Evolutionary conservation across 2,888 invertebrate species (phyloP).

Genomic region (Hesperia comma): DNA sequence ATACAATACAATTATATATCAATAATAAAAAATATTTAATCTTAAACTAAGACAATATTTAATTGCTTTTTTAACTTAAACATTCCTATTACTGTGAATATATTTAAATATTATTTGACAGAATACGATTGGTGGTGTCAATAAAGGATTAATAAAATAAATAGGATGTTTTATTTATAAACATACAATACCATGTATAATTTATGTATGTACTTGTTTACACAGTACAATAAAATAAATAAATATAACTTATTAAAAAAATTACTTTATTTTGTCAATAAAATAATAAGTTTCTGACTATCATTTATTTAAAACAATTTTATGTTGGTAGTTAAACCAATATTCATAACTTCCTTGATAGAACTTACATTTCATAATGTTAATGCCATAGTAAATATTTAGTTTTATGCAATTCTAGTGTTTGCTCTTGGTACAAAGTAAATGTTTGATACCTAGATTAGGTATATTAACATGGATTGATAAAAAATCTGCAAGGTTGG

Average conservation of each 20-base stretch:
- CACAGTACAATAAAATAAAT: too few relatives aligned
- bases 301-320: too few relatives aligned
- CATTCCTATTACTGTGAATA: constrained; percentile 31
- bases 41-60: neutral
- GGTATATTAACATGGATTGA: neutral
- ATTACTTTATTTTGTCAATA: too few relatives aligned
- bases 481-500: neutral
- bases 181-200: neutral
- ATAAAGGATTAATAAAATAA: constrained; percentile 20
- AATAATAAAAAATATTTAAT: too few relatives aligned
- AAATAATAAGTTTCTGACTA: too few relatives aligned
- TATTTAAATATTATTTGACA: constrained; percentile 20
- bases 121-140: constrained; percentile 6
- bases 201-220: too few relatives aligned
- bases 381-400: neutral
- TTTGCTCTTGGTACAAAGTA: neutral
- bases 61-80: constrained; percentile 14
- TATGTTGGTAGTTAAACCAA: too few relatives aligned
- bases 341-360: too few relatives aligned
- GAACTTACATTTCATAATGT: too few relatives aligned
- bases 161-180: constrained; percentile 10
- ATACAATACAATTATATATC: too few relatives aligned
- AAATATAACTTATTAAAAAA: too few relatives aligned
- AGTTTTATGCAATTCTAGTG: neutral
- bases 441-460: neutral